Base-by-base conservation (phyloP, 2,797 vertebrate genomes). In the Gymnoscopelus microlampas region DNA sequence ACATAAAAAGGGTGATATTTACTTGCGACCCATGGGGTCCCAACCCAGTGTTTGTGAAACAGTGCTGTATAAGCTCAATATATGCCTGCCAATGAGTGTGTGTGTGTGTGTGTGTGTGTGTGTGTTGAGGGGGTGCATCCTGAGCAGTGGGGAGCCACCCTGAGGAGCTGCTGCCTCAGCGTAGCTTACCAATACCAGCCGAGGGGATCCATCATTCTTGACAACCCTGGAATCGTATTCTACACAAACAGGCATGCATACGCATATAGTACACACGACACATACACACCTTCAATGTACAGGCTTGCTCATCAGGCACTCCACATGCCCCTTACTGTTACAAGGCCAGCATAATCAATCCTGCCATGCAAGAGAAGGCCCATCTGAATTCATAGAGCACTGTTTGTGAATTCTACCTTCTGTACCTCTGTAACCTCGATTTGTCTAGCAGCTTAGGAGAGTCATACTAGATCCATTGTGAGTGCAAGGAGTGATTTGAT, bases 191-290 rank as follows among this genome's bases (percentile, higher is more conserved):
- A 70, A 54, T 53, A 60, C 60, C 66, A 70, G 56, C 47, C 70
- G 35, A 70, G 81, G 83, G 74, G 67, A 92, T 93, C 85, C 86
- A 92, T 93, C 90, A 91, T 80, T 70, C 57, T 49, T 60, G 80
- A 83, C 85, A 82, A 76, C 7, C 5, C n/a, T 53, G 63, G 39
- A 79, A 77, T 47, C 54, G 70, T 15, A 66, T 71, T 71, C 61
- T 44, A 70, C 66, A 66, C 71, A 57, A 76, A 80, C 70, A 65
- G 50, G 19, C 57, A 71, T 2, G 19, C 71, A 72, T 48, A 8
- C 55, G 74, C 32, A 66, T 11, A 32, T 7, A 19, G 19, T 19
- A 60, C 57, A 53, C 63, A 56, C 19, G 19, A 24, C 19, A 63
- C 47, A 15, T 49, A 9, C 58, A 32, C 48, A 55, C 55, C 14